phyloP scores from a whole-genome alignment of 2,888 invertebrate genomes.

The Thalpophila matura region DNA sequence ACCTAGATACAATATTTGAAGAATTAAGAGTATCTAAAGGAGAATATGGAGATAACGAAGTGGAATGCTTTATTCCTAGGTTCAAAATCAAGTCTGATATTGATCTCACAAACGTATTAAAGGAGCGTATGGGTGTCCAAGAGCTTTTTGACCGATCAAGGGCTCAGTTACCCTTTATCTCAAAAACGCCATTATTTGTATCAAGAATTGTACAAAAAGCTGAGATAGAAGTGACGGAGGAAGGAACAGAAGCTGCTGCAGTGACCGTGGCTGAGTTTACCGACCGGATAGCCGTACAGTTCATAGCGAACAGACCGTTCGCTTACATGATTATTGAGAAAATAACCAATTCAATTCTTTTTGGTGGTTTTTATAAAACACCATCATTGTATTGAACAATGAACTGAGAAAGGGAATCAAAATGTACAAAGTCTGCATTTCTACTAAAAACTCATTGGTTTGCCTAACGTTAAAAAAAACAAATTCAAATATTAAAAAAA shows the following conservation, averaged over 20 bases:
- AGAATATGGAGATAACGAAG: slow-evolving; percentile 91
- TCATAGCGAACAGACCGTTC: slow-evolving; percentile 92
- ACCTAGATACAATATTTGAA: slow-evolving; percentile 87
- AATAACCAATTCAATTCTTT: slow-evolving; percentile 84
- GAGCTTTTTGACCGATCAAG: slow-evolving; percentile 90
- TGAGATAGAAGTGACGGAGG: slow-evolving; percentile 93
- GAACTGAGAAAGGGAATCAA: background rate
- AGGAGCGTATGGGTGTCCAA: slow-evolving; percentile 79
- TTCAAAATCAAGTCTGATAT: slow-evolving; percentile 91
- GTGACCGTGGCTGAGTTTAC: slow-evolving; percentile 88
- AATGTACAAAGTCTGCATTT: slow-evolving; percentile 28
- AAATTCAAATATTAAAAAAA: background rate
- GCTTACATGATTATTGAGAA: slow-evolving; percentile 93
- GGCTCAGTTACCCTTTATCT: slow-evolving; percentile 84
- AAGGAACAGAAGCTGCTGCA: slow-evolving; percentile 93
- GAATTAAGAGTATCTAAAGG: slow-evolving; percentile 85
- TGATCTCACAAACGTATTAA: slow-evolving; percentile 88
- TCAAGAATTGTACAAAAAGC: slow-evolving; percentile 93
- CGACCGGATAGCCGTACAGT: slow-evolving; percentile 90
- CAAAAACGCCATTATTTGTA: slow-evolving; percentile 87
- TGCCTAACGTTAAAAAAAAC: slow-evolving; percentile 13
- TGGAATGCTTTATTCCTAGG: slow-evolving; percentile 92
- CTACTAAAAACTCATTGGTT: slow-evolving; percentile 11
- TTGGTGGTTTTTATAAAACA: slow-evolving; percentile 82
- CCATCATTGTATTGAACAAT: slow-evolving; percentile 78